Percentiles rank a stretch among this genome's conserved stretches.
phyloP scores from a whole-genome alignment of 2,888 invertebrate genomes.

The Hemaris fuciformis region DNA sequence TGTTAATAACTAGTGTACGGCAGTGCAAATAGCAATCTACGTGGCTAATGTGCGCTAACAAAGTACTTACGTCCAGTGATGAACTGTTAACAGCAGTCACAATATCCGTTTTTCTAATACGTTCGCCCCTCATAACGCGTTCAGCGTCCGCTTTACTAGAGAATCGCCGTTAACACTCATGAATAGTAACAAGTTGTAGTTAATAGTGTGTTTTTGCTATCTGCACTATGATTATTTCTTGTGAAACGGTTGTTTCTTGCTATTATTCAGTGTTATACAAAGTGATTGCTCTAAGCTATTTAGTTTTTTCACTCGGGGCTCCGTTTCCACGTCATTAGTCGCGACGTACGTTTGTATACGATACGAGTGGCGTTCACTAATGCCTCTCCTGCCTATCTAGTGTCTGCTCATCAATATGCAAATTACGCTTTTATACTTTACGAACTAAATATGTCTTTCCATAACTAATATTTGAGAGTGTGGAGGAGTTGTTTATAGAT shows the following conservation, averaged over 20 bases:
- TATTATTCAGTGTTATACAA: conserved; percentile 70
- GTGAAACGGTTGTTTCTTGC: conserved; percentile 71
- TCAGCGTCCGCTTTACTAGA: conserved; percentile 17
- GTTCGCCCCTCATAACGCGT: conserved; percentile 38
- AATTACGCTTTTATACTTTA: background rate
- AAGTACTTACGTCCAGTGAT: conserved; percentile 20
- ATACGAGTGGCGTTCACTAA: background rate
- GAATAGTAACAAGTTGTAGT: conserved; percentile 52
- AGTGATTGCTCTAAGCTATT: conserved; percentile 56
- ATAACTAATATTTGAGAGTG: too few species aligned
- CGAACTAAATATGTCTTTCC: background rate
- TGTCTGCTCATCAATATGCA: background rate
- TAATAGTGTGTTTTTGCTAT: conserved; percentile 70
- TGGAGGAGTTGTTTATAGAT: too few species aligned
- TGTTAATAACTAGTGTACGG: background rate
- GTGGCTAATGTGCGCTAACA: background rate
- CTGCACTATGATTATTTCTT: conserved; percentile 72
- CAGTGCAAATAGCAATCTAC: background rate
- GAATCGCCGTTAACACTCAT: conserved; percentile 63
- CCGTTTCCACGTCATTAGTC: conserved; percentile 69
- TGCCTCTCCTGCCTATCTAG: background rate
- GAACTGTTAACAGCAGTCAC: conserved; percentile 29
- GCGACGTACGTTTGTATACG: conserved; percentile 31
- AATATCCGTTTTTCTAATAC: conserved; percentile 33
- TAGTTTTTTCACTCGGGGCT: conserved; percentile 53